Conservation (phyloP, 2,888 invertebrate species). For the Pemphredon lugubris region DNA sequence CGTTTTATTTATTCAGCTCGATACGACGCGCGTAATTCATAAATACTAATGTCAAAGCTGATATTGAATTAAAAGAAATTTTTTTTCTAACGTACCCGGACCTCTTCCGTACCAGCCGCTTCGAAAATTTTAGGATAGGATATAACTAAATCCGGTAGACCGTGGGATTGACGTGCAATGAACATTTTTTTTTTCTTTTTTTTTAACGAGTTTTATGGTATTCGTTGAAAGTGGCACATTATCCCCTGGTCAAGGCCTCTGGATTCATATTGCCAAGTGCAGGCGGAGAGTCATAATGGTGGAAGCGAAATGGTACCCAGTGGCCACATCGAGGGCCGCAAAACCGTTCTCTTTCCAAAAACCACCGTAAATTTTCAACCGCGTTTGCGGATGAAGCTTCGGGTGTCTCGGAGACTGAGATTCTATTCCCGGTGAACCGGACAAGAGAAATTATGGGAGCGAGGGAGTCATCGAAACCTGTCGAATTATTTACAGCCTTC, state of each 20-base stretch:
- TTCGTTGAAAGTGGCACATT: slow-evolving; percentile 12
- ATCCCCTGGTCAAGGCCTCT: slow-evolving; percentile 48
- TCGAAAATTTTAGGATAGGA: too few species aligned
- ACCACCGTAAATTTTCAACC: slow-evolving; percentile 73
- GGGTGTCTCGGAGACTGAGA: slow-evolving; percentile 1
- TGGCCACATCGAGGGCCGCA: slow-evolving; percentile 69
- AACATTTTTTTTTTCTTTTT: neutral
- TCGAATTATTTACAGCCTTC: slow-evolving; percentile 65
- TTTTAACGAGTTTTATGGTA: slow-evolving; percentile 21
- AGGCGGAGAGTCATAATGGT: slow-evolving; percentile 20
- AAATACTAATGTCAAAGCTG: too few species aligned
- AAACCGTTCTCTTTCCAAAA: slow-evolving; percentile 58
- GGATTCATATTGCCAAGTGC: slow-evolving; percentile 34
- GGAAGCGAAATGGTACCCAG: slow-evolving; percentile 44
- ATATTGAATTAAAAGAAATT: too few species aligned
- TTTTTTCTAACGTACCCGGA: too few species aligned
- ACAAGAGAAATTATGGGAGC: slow-evolving; percentile 10
- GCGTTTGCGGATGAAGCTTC: slow-evolving; percentile 14
- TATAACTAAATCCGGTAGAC: too few species aligned
- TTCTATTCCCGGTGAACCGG: slow-evolving; percentile 1
- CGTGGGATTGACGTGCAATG: neutral
- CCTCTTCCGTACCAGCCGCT: too few species aligned
- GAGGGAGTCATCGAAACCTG: slow-evolving; percentile 53
- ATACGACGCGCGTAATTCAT: too few species aligned
- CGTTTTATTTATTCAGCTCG: too few species aligned